Conservation (phyloP, 2,113 vertebrate species). For the Nycticorax nycticorax region DNA sequence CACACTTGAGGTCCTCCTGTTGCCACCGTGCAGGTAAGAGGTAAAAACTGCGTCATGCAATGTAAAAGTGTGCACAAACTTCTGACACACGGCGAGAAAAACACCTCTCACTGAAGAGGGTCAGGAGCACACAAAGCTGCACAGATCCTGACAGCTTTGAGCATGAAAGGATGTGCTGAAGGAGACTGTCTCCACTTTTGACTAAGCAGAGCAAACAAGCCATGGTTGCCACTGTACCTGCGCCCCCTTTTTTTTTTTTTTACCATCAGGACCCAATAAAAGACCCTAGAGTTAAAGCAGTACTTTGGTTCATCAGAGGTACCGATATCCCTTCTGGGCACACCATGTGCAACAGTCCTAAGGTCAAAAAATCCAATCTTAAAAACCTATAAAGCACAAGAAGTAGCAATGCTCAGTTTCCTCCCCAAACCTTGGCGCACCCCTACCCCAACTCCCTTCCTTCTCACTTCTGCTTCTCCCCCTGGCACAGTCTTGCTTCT, state of each 20-base stretch:
- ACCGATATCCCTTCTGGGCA: not conserved
- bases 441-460: not conserved
- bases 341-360: not conserved
- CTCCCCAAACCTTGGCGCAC: not conserved
- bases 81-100: not conserved
- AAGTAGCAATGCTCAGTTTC: not conserved
- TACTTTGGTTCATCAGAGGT: not conserved
- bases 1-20: not conserved
- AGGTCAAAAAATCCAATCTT: not conserved
- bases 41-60: not conserved
- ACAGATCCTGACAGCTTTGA: not conserved
- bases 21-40: not conserved
- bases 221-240: not conserved
- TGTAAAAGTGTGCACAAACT: not conserved
- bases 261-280: not conserved
- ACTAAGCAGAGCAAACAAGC: not conserved
- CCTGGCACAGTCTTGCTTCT: not conserved
- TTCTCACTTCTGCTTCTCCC: slow-evolving; percentile 15
- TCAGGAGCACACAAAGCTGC: not conserved
- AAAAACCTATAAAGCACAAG: not conserved
- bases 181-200: not conserved
- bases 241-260: no score
- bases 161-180: not conserved
- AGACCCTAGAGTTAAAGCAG: not conserved
- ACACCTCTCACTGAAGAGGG: not conserved